Percentiles rank a stretch among this genome's conserved stretches.
Conservation (phyloP, 2,113 vertebrate genomes). For the Neomonachus schauinslandi region DNA sequence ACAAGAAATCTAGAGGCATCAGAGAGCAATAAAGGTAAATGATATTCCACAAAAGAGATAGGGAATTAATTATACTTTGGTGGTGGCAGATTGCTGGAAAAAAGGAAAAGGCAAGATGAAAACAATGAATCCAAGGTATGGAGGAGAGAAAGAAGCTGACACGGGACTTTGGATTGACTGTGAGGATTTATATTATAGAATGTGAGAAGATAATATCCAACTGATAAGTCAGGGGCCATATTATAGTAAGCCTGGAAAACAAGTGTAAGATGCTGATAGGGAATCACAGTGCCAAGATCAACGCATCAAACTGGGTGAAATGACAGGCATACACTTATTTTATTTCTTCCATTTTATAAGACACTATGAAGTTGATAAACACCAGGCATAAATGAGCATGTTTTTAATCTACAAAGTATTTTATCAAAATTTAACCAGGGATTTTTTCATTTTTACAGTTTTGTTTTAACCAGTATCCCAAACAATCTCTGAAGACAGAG, state of each 20-base stretch:
- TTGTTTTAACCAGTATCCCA: conserved; percentile 51
- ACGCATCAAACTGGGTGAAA: not conserved
- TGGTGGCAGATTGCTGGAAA: not conserved
- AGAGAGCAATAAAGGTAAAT: not conserved
- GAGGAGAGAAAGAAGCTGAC: not conserved
- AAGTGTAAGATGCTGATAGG: not conserved
- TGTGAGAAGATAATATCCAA: not conserved
- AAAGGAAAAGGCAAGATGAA: not conserved
- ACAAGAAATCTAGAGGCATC: not conserved
- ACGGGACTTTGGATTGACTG: not conserved
- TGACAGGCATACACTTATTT: not conserved
- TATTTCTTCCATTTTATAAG: not conserved
- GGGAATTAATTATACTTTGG: not conserved
- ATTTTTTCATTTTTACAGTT: conserved; percentile 31
- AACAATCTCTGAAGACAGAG: conserved; percentile 33
- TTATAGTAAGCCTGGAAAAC: not conserved
- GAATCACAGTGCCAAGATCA: not conserved
- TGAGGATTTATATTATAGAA: not conserved
- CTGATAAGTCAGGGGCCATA: not conserved
- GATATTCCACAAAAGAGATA: not conserved
- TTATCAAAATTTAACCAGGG: not conserved
- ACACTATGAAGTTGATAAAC: not conserved
- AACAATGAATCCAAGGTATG: not conserved
- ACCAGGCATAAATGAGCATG: not conserved
- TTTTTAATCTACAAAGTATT: not conserved